Evolutionary conservation across 2,888 invertebrate genomes (phyloP).

Genomic region (Pristionchus entomophagus): DNA sequence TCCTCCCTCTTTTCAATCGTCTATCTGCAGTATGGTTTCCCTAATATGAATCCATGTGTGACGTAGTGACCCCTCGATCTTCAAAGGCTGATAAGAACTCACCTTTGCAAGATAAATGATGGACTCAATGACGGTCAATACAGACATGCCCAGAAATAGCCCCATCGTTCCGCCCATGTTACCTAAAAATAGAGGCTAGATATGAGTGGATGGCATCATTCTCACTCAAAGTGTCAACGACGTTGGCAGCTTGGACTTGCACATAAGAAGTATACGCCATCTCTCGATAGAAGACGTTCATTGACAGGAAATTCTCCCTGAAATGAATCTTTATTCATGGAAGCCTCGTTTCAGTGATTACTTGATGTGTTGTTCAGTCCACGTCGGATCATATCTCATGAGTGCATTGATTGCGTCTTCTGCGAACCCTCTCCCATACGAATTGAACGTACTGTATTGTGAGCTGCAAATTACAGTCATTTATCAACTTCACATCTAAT

Average conservation of each 20-base stretch:
- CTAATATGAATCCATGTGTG: background rate
- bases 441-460: constrained; percentile 62
- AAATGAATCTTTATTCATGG: background rate
- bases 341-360: background rate
- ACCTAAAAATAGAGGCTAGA: constrained; percentile 45
- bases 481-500: too few species aligned
- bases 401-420: constrained; percentile 54
- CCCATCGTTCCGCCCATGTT: constrained; percentile 74
- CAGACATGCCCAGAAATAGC: constrained; percentile 71
- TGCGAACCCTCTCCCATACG: constrained; percentile 59
- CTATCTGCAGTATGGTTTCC: too few species aligned
- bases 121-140: constrained; percentile 66
- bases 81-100: background rate
- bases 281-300: constrained; percentile 65
- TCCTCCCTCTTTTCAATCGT: too few species aligned
- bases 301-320: constrained; percentile 53
- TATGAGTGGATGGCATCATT: background rate
- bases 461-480: constrained; percentile 49
- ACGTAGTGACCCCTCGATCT: background rate
- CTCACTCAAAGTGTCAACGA: constrained; percentile 55
- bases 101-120: constrained; percentile 22
- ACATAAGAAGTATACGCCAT: constrained; percentile 63
- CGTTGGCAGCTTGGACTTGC: constrained; percentile 57
- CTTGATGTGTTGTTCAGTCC: constrained; percentile 49
- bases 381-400: constrained; percentile 22